These are phyloP conservation scores for Harpagoxenus sublaevis DNA, from an alignment of 2,888 invertebrate genomes.

Conservation along the genomic window DNA sequence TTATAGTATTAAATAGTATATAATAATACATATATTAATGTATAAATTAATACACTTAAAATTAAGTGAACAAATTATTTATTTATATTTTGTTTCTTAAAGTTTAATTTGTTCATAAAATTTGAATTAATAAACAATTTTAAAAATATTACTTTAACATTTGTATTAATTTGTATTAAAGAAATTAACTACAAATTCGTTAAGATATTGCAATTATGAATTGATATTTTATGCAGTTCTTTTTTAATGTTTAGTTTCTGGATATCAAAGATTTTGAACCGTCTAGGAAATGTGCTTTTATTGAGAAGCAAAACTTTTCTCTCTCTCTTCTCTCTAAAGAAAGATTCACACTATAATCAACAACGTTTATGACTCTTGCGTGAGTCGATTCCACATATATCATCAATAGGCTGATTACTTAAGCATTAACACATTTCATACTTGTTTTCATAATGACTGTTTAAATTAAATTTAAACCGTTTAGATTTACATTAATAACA, in stretches of 20 bases:
- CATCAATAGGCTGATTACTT: not conserved
- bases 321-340: not conserved
- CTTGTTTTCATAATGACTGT: not conserved
- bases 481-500: not conserved
- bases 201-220: not conserved
- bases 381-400: not conserved
- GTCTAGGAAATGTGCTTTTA: not conserved
- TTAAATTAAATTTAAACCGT: not conserved
- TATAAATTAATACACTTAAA: not conserved
- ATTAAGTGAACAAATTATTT: not conserved
- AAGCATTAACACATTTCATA: not conserved
- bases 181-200: not conserved
- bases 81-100: not conserved
- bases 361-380: not conserved
- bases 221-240: not conserved
- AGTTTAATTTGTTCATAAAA: not conserved
- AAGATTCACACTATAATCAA: constrained; percentile 4
- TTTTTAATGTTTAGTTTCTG: not conserved
- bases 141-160: not conserved
- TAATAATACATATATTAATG: not conserved
- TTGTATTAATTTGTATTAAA: not conserved
- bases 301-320: not conserved
- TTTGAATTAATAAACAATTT: not conserved
- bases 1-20: not conserved
- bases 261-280: not conserved